A percentile compares a stretch with the other conserved stretches of the same genome.
Conservation (phyloP, 2,888 invertebrate genomes). For the Chaitophorus viminalis region DNA sequence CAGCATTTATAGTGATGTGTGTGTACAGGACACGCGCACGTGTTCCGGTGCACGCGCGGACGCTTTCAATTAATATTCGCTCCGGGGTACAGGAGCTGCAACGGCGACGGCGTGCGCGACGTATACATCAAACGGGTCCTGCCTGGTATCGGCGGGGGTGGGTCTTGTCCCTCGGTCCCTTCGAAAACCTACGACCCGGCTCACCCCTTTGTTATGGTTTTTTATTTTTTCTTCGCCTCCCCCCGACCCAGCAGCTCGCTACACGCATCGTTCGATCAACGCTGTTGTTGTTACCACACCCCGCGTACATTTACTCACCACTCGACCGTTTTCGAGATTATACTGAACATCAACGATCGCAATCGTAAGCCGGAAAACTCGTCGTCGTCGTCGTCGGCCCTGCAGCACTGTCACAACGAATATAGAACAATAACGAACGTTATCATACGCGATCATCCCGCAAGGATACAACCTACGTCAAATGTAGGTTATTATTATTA, state of each 20-base stretch:
- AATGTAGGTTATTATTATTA: no score
- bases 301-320: no score
- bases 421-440: no score
- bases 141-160: no score
- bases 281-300: no score
- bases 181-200: background rate
- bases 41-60: slow-evolving; percentile 41
- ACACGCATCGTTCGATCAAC: no score
- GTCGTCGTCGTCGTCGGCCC: background rate
- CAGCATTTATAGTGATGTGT: no score
- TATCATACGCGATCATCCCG: no score
- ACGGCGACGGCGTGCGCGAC: no score
- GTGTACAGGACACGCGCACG: slow-evolving; percentile 19
- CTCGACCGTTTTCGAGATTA: background rate
- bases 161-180: no score
- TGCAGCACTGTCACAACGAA: background rate
- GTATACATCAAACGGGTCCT: no score
- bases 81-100: background rate
- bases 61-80: slow-evolving; percentile 48
- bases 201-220: background rate
- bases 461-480: no score
- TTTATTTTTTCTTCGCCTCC: background rate
- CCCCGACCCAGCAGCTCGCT: background rate
- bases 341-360: slow-evolving; percentile 36
- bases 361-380: slow-evolving; percentile 34